These are phyloP conservation scores for Pygmarrhopalites habei DNA, from an alignment of 1,140 invertebrate species.

Conservation along the genomic window DNA sequence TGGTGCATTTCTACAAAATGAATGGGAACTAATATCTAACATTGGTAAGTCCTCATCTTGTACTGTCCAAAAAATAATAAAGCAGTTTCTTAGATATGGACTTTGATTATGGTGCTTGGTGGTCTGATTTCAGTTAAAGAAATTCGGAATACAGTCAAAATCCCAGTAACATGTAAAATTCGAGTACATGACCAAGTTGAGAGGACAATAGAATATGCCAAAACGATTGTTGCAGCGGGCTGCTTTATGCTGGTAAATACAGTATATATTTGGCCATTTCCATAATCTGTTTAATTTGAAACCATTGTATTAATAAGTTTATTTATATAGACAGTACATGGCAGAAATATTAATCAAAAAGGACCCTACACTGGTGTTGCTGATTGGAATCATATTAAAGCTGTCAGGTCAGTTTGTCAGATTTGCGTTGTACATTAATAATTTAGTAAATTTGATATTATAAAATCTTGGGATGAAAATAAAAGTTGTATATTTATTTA, in stretches of 20 bases:
- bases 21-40: slow-evolving; percentile 74
- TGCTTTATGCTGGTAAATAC: slow-evolving; percentile 79
- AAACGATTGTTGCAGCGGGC: slow-evolving; percentile 89
- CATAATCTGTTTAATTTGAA: no score
- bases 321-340: slow-evolving; percentile 98
- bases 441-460: background rate
- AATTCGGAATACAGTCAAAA: slow-evolving; percentile 55
- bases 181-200: slow-evolving; percentile 80
- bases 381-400: slow-evolving; percentile 87
- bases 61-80: background rate
- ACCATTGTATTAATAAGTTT: no score
- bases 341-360: slow-evolving; percentile 90
- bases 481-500: background rate
- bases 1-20: slow-evolving; percentile 89
- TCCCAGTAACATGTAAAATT: slow-evolving; percentile 95
- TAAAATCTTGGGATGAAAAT: background rate
- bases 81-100: background rate
- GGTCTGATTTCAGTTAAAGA: slow-evolving; percentile 52
- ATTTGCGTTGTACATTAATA: no score
- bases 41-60: slow-evolving; percentile 58
- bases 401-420: slow-evolving; percentile 75
- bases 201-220: slow-evolving; percentile 83
- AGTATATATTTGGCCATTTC: no score
- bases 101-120: no score
- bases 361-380: slow-evolving; percentile 89